phyloP scores from a whole-genome alignment of 2,113 vertebrate genomes.

The Gopherus flavomarginatus region DNA sequence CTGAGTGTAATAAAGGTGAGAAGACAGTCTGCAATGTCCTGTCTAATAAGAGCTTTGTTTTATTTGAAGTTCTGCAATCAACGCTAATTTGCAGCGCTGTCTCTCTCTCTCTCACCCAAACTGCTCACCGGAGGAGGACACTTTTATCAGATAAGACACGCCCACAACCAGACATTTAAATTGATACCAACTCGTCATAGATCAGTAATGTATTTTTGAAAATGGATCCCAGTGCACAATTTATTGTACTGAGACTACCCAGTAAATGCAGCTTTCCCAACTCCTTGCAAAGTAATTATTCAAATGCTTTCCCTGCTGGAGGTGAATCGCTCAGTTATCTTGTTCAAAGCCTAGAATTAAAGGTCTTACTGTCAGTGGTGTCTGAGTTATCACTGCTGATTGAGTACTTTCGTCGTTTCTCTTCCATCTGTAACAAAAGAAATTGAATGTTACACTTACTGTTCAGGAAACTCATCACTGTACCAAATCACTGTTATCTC shows the following conservation, averaged over 20 bases:
- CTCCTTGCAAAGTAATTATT: slow-evolving; percentile 47
- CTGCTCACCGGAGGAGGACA: slow-evolving; percentile 12
- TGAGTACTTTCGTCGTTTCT: slow-evolving; percentile 97
- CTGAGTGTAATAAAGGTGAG: not conserved
- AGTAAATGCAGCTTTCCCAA: slow-evolving; percentile 25
- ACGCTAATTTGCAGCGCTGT: not conserved
- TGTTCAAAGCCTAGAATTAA: slow-evolving; percentile 58
- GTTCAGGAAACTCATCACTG: slow-evolving; percentile 22
- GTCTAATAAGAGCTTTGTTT: slow-evolving; percentile 14
- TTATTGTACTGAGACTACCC: slow-evolving; percentile 12
- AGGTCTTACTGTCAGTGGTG: slow-evolving; percentile 95
- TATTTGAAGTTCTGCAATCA: slow-evolving; percentile 18
- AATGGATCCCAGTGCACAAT: slow-evolving; percentile 6
- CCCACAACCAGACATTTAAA: not conserved
- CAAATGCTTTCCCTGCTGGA: slow-evolving; percentile 56
- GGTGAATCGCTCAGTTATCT: slow-evolving; percentile 59
- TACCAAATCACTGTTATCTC: not conserved
- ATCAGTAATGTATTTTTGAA: slow-evolving; percentile 34
- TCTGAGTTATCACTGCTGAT: slow-evolving; percentile 98
- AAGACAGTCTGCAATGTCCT: not conserved
- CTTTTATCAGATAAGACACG: slow-evolving; percentile 31
- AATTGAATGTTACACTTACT: slow-evolving; percentile 47
- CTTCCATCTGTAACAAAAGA: slow-evolving; percentile 92
- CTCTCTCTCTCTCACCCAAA: not conserved
- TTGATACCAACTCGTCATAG: slow-evolving; percentile 14